Percentiles rank a stretch among this genome's conserved stretches.
Evolutionary conservation across 1,140 invertebrate genomes (phyloP).

Genomic region (Solenopsis fugax): DNA sequence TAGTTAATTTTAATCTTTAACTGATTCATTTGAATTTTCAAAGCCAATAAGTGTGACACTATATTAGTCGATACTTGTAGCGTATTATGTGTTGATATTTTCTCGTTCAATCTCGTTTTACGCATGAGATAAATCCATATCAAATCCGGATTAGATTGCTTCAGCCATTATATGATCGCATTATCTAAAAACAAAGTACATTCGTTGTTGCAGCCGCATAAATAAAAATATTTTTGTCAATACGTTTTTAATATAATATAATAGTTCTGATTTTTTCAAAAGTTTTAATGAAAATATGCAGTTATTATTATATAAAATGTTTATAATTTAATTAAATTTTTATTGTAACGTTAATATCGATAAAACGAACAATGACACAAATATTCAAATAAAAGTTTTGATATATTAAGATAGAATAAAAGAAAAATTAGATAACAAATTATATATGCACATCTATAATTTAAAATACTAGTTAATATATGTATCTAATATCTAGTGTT

Average conservation of each 20-base stretch:
- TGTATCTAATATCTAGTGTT: not conserved
- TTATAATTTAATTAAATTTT: not conserved
- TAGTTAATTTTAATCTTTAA: constrained; percentile 26
- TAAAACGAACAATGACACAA: not conserved
- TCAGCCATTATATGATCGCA: not conserved
- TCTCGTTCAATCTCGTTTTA: not conserved
- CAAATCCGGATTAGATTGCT: constrained; percentile 10
- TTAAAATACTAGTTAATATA: not conserved
- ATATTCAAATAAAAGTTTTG: not conserved
- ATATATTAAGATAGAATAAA: not conserved
- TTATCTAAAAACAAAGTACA: constrained; percentile 8
- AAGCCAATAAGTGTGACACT: not conserved
- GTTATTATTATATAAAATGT: not conserved
- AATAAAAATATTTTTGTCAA: not conserved
- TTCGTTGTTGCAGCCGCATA: not conserved
- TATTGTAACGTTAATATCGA: not conserved
- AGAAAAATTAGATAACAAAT: not conserved
- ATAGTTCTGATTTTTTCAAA: not conserved
- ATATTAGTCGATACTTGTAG: not conserved
- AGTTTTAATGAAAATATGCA: not conserved
- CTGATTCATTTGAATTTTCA: not conserved
- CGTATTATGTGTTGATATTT: not conserved
- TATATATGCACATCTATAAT: not conserved
- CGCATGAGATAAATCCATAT: not conserved
- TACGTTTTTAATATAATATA: not conserved